Percentiles rank a stretch among this genome's conserved stretches.
Conservation (phyloP, 2,888 invertebrate genomes). For the Salpingus planirostris region DNA sequence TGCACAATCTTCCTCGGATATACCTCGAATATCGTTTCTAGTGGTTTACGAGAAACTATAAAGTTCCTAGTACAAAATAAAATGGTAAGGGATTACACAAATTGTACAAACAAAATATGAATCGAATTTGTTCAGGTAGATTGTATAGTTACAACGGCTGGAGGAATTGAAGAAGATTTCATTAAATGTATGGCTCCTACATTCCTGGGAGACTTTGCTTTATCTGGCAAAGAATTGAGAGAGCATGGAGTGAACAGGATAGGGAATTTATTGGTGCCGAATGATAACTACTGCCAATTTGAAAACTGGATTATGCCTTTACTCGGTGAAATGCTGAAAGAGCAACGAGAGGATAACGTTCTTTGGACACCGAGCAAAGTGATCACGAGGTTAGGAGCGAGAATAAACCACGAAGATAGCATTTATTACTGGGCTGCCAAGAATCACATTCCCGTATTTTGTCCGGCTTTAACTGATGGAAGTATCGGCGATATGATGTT, state of each 20-base stretch:
- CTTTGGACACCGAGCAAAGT: slow-evolving; percentile 92
- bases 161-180: slow-evolving; percentile 97
- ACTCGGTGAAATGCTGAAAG: slow-evolving; percentile 79
- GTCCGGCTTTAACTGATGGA: slow-evolving; percentile 97
- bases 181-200: slow-evolving; percentile 97
- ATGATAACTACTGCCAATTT: slow-evolving; percentile 95
- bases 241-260: slow-evolving; percentile 76
- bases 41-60: slow-evolving; percentile 87
- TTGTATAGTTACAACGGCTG: slow-evolving; percentile 94
- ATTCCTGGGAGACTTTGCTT: slow-evolving; percentile 81
- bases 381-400: slow-evolving; percentile 75
- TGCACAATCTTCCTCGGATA: slow-evolving; percentile 97
- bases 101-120: neutral
- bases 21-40: slow-evolving; percentile 95
- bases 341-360: slow-evolving; percentile 65
- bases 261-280: slow-evolving; percentile 93
- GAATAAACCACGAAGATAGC: slow-evolving; percentile 82
- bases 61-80: slow-evolving; percentile 77
- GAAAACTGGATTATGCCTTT: slow-evolving; percentile 96
- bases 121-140: slow-evolving; percentile 56
- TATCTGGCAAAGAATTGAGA: slow-evolving; percentile 70
- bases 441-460: slow-evolving; percentile 95
- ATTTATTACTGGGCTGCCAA: slow-evolving; percentile 96
- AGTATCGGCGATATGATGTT: slow-evolving; percentile 98
- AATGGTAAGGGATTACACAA: slow-evolving; percentile 48